Evolutionary conservation across 2,113 vertebrate species (phyloP), one percentile per base, ranked within the genome.

Genomic region (Caracal caracal): DNA sequence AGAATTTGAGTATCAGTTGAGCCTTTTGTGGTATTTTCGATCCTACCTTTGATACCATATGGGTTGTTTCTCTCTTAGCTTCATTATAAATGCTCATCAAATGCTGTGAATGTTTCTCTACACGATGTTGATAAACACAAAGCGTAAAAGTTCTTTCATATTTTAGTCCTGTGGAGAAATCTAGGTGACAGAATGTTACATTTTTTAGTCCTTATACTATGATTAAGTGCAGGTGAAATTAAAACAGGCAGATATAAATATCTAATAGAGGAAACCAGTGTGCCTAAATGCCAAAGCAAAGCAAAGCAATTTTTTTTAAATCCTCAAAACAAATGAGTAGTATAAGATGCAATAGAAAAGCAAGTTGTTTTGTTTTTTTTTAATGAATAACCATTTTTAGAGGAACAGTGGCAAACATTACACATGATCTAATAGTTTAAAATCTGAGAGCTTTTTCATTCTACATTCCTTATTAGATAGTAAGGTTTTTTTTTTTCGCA

Each of bases 371-470:
- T 85, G 33, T 16, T 68, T 30, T 47, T 92, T 94, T 95, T 79
- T 82, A n/a, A 81, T 93, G 19, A 78, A 43, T 75, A 63, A 87
- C 7, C 61, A 30, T 86, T 94, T 93, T 81, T 83, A 86, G 61
- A 96, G 20, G 65, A 89, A 92, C 24, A 93, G 17, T 35, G 43
- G 33, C 40, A 96, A 94, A 88, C 56, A 90, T 63, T 85, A 91
- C 73, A 53, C 8, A 88, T 92, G 88, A 65, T 94, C 35, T 87
- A 95, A 49, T 86, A 90, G 84, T 90, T 71, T 73, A 96, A 90
- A 90, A 94, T 96, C 71, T 80, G 49, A 92, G 40, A 47, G 26
- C 4, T 65, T 90, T 94, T 86, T 91, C 35, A 89, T 71, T 96
- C 43, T 86, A 10, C 40, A 79, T 94, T 93, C 91, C 43, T 22